Percentiles rank a stretch among this genome's conserved stretches.
Conservation (phyloP, 2,888 invertebrate species). For the Choristoneura rosaceana region DNA sequence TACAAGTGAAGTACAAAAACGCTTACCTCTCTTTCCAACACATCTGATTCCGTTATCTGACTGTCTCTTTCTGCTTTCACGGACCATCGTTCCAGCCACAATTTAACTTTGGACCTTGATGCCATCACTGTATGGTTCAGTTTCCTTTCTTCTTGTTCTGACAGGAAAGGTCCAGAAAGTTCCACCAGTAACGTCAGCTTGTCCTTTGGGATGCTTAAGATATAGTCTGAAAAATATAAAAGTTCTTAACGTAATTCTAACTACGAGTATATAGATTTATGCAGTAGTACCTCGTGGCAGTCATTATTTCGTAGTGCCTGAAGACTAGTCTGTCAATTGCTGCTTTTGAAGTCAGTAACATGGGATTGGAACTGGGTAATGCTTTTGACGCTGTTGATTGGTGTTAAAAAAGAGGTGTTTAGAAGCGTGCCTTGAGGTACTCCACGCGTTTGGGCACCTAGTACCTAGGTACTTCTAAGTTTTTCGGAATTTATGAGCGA, state of each 20-base stretch:
- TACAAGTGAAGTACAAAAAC: too few species aligned
- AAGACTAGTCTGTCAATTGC: not conserved
- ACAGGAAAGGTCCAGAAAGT: conserved; percentile 71
- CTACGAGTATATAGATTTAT: too few species aligned
- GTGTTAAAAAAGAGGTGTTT: not conserved
- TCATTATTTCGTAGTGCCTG: not conserved
- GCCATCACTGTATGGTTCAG: conserved; percentile 59
- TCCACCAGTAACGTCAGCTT: conserved; percentile 58
- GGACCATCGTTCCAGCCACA: conserved; percentile 64
- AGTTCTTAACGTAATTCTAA: too few species aligned
- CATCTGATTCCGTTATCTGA: conserved; percentile 27
- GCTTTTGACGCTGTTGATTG: not conserved
- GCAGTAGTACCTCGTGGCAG: too few species aligned
- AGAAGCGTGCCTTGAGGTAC: not conserved
- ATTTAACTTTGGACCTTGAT: conserved; percentile 55
- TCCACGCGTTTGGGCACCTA: not conserved
- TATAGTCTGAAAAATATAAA: conserved; percentile 60
- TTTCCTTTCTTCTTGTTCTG: conserved; percentile 67
- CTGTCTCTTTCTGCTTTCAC: conserved; percentile 35
- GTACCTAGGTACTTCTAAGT: too few species aligned
- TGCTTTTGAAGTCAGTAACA: conserved; percentile 89
- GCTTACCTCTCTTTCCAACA: conserved; percentile 25
- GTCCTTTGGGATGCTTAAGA: conserved; percentile 51
- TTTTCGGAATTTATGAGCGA: too few species aligned
- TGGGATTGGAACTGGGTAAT: not conserved